Evolutionary conservation across 2,888 invertebrate species (phyloP).

Genomic region (Spodoptera picta): DNA sequence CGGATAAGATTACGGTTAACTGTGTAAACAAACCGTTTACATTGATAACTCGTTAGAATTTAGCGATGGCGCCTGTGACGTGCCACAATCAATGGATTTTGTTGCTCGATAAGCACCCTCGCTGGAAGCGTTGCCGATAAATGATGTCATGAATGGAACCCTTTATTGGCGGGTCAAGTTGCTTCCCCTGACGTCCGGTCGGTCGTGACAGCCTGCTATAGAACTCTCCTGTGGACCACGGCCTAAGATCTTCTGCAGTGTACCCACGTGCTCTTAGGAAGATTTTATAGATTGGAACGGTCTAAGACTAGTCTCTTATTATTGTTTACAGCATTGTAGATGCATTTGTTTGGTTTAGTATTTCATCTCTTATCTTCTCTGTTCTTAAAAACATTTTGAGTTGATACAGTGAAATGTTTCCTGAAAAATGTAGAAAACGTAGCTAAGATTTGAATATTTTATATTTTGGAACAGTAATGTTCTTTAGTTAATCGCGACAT

Average conservation of each 20-base stretch:
- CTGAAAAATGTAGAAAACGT: no score
- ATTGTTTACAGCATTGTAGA: no score
- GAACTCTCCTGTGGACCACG: conserved; percentile 9
- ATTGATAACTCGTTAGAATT: conserved; percentile 86
- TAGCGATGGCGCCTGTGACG: conserved; percentile 85
- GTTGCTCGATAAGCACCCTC: conserved; percentile 73
- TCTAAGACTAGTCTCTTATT: no score
- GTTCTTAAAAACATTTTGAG: no score
- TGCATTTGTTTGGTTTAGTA: no score
- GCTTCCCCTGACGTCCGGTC: conserved; percentile 50
- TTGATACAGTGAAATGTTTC: no score
- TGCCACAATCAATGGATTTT: conserved; percentile 69
- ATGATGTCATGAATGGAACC: conserved; percentile 52
- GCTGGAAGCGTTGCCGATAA: conserved; percentile 44
- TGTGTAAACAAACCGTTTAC: conserved; percentile 88
- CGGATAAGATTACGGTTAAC: conserved; percentile 88
- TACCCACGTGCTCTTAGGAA: conserved; percentile 4
- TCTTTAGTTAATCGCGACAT: conserved; percentile 12
- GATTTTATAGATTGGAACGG: not conserved
- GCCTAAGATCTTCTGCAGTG: conserved; percentile 1
- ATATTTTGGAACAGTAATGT: not conserved
- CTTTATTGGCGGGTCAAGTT: conserved; percentile 49
- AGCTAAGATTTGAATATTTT: no score
- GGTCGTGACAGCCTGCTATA: conserved; percentile 20
- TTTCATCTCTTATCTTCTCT: no score